Percentiles rank a stretch among this genome's conserved stretches.
Conservation (phyloP, 2,113 vertebrate genomes). For the Rallus limicola region DNA sequence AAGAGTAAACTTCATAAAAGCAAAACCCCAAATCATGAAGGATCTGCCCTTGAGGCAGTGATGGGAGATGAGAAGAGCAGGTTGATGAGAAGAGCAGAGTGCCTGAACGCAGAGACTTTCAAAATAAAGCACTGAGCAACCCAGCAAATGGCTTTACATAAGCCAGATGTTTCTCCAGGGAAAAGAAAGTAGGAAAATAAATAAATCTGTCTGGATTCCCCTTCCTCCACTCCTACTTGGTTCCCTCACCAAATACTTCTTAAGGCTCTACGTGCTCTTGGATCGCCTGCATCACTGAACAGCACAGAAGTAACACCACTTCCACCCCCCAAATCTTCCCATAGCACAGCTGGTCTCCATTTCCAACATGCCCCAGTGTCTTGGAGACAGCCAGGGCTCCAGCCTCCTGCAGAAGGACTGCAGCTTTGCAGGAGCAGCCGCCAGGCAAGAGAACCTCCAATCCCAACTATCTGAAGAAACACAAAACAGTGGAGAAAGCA, state of each 20-base stretch:
- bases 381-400: background rate
- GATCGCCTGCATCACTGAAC: background rate
- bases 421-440: background rate
- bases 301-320: background rate
- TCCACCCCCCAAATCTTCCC: background rate
- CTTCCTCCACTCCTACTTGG: background rate
- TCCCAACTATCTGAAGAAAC: background rate
- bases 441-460: background rate
- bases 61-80: conserved; percentile 6
- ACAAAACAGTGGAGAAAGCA: background rate
- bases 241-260: background rate
- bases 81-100: background rate
- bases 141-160: conserved; percentile 48
- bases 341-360: background rate
- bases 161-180: conserved; percentile 45
- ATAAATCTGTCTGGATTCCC: conserved; percentile 8
- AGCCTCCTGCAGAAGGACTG: background rate
- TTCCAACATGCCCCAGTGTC: background rate
- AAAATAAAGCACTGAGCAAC: background rate
- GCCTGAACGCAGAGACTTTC: background rate
- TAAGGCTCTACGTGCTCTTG: background rate
- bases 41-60: conserved; percentile 6
- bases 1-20: conserved; percentile 26
- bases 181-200: conserved; percentile 30
- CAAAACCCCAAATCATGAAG: conserved; percentile 25